These are phyloP conservation scores for Leptodactylus fuscus DNA, from an alignment of 2,113 vertebrate species.

Conservation along the genomic window DNA sequence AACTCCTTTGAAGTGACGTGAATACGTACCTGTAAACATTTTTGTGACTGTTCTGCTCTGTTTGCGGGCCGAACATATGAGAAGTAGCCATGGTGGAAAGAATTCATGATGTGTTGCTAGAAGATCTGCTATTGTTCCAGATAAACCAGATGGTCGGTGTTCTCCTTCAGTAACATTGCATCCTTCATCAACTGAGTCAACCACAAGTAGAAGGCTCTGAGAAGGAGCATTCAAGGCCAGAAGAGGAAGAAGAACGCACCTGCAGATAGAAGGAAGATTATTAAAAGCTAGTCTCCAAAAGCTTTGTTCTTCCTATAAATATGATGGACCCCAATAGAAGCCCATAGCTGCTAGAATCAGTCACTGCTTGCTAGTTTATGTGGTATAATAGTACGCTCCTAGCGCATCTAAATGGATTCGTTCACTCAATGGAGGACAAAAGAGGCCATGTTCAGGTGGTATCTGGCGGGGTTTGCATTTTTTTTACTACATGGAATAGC, in stretches of 20 bases:
- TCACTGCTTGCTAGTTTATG: too few relatives aligned
- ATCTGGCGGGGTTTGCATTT: too few relatives aligned
- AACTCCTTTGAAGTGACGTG: background rate
- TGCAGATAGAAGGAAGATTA: slow-evolving; percentile 62
- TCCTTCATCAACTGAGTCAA: slow-evolving; percentile 94
- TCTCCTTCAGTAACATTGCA: slow-evolving; percentile 82
- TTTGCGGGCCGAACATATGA: slow-evolving; percentile 91
- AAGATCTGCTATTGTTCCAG: slow-evolving; percentile 91
- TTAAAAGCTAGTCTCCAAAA: background rate
- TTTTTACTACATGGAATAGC: too few relatives aligned
- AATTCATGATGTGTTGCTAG: slow-evolving; percentile 92
- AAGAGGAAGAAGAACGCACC: slow-evolving; percentile 91
- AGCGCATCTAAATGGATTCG: too few relatives aligned
- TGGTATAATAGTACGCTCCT: too few relatives aligned
- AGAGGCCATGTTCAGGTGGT: too few relatives aligned
- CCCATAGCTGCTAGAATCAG: too few relatives aligned
- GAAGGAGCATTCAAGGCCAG: slow-evolving; percentile 86
- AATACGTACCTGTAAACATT: slow-evolving; percentile 91
- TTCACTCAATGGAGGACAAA: too few relatives aligned
- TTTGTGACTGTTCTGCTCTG: slow-evolving; percentile 97
- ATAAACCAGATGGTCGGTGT: slow-evolving; percentile 77
- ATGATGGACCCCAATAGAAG: too few relatives aligned
- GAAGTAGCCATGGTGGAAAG: slow-evolving; percentile 94
- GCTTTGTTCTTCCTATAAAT: too few relatives aligned
- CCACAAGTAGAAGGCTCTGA: slow-evolving; percentile 88